Percentiles rank a stretch among this genome's conserved stretches.
Evolutionary conservation across 2,888 invertebrate species (phyloP).

Genomic region (Anodontia alba): DNA sequence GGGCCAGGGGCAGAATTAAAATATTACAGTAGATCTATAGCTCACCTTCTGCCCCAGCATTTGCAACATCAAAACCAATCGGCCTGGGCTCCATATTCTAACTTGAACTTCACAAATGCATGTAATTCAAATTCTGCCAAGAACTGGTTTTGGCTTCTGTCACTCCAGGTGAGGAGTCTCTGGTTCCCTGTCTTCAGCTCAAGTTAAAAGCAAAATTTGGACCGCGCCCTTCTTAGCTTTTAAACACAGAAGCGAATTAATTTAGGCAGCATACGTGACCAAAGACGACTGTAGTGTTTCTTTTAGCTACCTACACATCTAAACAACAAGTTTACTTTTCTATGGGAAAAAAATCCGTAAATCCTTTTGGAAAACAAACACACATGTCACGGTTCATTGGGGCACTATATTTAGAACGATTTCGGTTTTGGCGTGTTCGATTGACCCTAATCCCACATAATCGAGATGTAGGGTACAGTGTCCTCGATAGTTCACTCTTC

Average conservation of each 20-base stretch:
- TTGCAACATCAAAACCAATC: slow-evolving; percentile 61
- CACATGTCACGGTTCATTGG: background rate
- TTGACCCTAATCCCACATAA: too few species aligned
- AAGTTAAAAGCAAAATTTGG: background rate
- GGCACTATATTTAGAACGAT: background rate
- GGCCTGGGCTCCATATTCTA: slow-evolving; percentile 43
- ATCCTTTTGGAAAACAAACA: background rate
- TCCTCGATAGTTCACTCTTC: too few species aligned
- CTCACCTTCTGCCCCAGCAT: slow-evolving; percentile 29
- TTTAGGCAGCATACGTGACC: too few species aligned
- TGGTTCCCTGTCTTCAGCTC: background rate
- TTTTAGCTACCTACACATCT: background rate
- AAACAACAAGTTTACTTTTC: background rate
- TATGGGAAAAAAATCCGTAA: background rate
- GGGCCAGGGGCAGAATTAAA: too few species aligned
- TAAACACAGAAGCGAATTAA: background rate
- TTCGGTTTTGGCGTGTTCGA: background rate
- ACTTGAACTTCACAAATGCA: background rate
- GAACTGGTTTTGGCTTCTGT: background rate
- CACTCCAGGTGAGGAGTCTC: background rate
- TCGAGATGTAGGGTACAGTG: too few species aligned
- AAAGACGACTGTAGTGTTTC: background rate
- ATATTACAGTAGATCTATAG: too few species aligned
- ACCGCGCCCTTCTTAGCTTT: background rate
- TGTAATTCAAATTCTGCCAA: background rate